A percentile compares a stretch with the other conserved stretches of the same genome.
phyloP scores from a whole-genome alignment of 2,113 vertebrate genomes.

The Heliornis fulica region DNA sequence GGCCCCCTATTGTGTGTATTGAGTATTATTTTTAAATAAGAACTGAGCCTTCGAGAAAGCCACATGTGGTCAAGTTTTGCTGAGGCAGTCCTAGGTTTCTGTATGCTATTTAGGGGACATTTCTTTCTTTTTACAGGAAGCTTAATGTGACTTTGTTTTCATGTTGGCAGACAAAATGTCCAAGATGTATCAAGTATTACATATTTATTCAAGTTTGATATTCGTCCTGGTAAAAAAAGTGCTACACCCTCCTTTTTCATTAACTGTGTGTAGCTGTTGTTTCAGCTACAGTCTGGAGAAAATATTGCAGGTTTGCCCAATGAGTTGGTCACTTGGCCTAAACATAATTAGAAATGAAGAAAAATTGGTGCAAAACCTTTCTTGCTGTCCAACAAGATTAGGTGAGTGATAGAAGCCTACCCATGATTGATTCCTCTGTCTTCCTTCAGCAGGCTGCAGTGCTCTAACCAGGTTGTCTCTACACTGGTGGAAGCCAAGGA shows the following conservation, averaged over 20 bases:
- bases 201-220: not conserved
- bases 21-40: conserved; percentile 10
- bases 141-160: not conserved
- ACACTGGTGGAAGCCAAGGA: not conserved
- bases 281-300: not conserved
- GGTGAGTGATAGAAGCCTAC: not conserved
- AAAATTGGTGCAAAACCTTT: not conserved
- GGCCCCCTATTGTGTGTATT: not conserved
- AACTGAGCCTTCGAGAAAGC: not conserved
- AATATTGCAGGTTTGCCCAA: not conserved
- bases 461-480: not conserved
- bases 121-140: not conserved
- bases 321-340: not conserved
- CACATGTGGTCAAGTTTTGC: not conserved
- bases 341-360: not conserved
- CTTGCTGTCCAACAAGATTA: not conserved
- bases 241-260: not conserved
- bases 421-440: not conserved
- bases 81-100: not conserved
- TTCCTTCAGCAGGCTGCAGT: not conserved
- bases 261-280: not conserved
- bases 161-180: not conserved
- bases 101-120: not conserved
- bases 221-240: not conserved
- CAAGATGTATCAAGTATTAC: not conserved